Base-by-base conservation (phyloP, 2,888 invertebrate genomes). In the Drosophila yooni region DNA sequence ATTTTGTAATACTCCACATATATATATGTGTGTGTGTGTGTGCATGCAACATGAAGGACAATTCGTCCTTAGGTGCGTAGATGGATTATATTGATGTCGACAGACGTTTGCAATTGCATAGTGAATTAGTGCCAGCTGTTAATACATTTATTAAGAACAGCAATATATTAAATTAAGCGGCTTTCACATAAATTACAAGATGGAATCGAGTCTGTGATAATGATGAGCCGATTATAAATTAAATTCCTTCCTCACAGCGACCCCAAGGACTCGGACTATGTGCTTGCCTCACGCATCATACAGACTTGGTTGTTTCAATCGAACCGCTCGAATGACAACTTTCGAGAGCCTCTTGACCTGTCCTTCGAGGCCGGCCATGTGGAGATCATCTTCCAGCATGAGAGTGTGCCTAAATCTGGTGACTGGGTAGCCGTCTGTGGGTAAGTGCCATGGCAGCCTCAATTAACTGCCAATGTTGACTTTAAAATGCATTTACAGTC, bases 301-400 rank as follows among this genome's bases (percentile, higher is more conserved):
- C 92, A 93, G 70, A 93, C 93, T 15, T 93, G 92, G 93, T 87
- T 93, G 3, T 93, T 92, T 76, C 92, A 93, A 77, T 92, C 93
- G 46, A 93, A 93, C 84, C 93, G 92, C 50, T 92, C 93, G 15
- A 93, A 93, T 67, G 93, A 92, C 66, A 92, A 93, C 70, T 86
- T 92, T 48, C 90, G 92, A 6, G 92, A 91, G 43, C 92, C 93
- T 1, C 83, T 93, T 48, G 92, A 93, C 76, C 77, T 93, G 51
- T 91, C 93, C 60, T 91, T 93, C 63, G 92, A 93, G 76, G 89
- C 91, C 25, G 93, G 93, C 18, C 93, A 93, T 79, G 93, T 93
- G 54, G 93, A 93, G 88, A 93, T 93, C 40, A 93, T 93, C 63
- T 93, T 93, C 68, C 93, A 93, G 74, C 93, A 93, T 77, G 93